A percentile compares a stretch with the other conserved stretches of the same genome.
phyloP scores from a whole-genome alignment of 2,888 invertebrate species.

The Diploptera punctata region DNA sequence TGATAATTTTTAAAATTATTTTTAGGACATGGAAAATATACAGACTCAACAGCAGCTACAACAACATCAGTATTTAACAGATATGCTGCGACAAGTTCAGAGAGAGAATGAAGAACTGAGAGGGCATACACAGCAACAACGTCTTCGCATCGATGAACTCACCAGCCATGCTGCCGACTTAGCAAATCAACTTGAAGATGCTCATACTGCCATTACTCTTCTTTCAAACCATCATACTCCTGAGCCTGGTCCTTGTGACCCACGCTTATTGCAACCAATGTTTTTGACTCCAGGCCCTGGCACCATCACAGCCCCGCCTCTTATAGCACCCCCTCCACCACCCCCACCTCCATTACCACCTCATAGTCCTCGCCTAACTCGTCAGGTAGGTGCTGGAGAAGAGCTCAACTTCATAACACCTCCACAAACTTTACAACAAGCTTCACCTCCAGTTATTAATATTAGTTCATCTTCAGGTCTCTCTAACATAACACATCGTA shows the following conservation, averaged over 20 bases:
- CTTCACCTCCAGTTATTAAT: neutral
- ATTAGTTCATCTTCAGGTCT: neutral
- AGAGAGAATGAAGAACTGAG: constrained; percentile 45
- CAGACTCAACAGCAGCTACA: neutral
- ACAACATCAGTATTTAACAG: neutral
- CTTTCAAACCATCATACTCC: neutral
- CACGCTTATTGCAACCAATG: neutral
- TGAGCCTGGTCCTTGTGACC: neutral
- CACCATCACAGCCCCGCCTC: neutral
- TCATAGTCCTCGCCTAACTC: neutral
- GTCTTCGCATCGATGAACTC: constrained; percentile 39
- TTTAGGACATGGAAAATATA: neutral
- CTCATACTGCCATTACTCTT: constrained; percentile 15
- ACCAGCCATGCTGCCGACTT: constrained; percentile 35
- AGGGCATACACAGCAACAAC: constrained; percentile 34
- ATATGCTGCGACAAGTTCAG: constrained; percentile 43
- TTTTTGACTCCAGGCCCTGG: neutral
- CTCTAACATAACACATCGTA: neutral
- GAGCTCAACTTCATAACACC: neutral
- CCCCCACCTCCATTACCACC: constrained; percentile 22
- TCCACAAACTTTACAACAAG: neutral
- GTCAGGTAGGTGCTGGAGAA: constrained; percentile 31
- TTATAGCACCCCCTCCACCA: constrained; percentile 14
- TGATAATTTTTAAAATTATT: too few species aligned
- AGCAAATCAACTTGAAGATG: constrained; percentile 32